Base-by-base conservation (phyloP, 2,888 invertebrate genomes). In the Homarus gammarus region DNA sequence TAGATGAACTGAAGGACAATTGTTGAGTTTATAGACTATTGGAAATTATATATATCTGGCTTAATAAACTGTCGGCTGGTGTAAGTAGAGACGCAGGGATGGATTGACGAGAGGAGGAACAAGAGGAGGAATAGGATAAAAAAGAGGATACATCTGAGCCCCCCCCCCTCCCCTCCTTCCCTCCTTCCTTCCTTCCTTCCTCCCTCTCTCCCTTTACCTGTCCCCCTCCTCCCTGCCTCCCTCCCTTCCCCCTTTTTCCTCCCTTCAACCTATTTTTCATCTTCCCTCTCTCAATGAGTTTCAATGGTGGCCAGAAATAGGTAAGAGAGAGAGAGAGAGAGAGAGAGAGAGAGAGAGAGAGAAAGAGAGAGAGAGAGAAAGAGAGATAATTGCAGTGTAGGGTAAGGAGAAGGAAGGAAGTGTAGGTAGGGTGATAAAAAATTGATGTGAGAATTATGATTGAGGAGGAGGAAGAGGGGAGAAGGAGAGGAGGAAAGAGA, bases 271-370 rank as follows among this genome's bases (percentile, higher is more conserved):
- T 18, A 22, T 27, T n/a, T n/a, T n/a, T n/a, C n/a, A n/a, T n/a
- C n/a, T n/a, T n/a, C n/a, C n/a, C n/a, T n/a, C n/a, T n/a, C 31
- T 36, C 49, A 49, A 49, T 33, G 36, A 77, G 77, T 49, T 49
- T 10, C 49, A 77, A 49, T 31, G 49, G n/a, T 49, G 49, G 77
- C n/a, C 49, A 49, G 49, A 77, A 49, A 49, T 22, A 44, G 49
- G 77, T 31, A 49, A 49, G 73, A 73, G 73, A 73, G 73, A 73
- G 73, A 73, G 38, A 73, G 73, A 73, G 73, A 73, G 73, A 73
- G 73, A 73, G 73, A 73, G 73, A 75, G 73, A 73, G 73, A 73
- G 73, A 73, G 73, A 73, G 73, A 73, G 73, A 73, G 73, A 73
- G 73, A 73, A 36, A 73, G 61, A 64, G 61, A 64, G 61, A 64